phyloP scores from a whole-genome alignment of 2,797 vertebrate genomes.

The Dendrocincla fuliginosa region DNA sequence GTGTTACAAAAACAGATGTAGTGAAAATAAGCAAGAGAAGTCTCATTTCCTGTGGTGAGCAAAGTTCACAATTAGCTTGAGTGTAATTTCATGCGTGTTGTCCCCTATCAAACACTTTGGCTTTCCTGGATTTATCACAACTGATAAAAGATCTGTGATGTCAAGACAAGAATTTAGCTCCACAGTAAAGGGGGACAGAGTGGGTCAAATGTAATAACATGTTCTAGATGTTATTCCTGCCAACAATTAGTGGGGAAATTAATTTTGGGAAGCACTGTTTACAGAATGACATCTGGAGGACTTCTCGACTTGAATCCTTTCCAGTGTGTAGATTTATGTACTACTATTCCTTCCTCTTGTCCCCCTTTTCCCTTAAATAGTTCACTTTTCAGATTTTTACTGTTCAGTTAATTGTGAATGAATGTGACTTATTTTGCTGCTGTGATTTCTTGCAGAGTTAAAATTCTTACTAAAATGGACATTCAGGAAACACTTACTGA shows the following conservation, averaged over 20 bases:
- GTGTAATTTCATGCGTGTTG: slow-evolving; percentile 21
- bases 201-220: slow-evolving; percentile 47
- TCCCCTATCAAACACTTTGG: slow-evolving; percentile 40
- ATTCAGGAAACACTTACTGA: neutral
- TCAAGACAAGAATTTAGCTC: slow-evolving; percentile 49
- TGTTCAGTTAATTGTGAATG: slow-evolving; percentile 62
- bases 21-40: slow-evolving; percentile 64
- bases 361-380: slow-evolving; percentile 46
- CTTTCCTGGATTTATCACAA: slow-evolving; percentile 38
- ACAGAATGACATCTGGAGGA: slow-evolving; percentile 82
- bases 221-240: slow-evolving; percentile 61
- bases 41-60: slow-evolving; percentile 64
- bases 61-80: slow-evolving; percentile 58
- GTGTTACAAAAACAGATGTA: slow-evolving; percentile 74
- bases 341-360: slow-evolving; percentile 31
- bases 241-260: slow-evolving; percentile 76
- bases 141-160: slow-evolving; percentile 61
- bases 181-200: slow-evolving; percentile 24
- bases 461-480: neutral
- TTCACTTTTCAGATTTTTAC: slow-evolving; percentile 55
- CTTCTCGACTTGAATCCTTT: slow-evolving; percentile 76
- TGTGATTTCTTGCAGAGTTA: slow-evolving; percentile 26
- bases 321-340: slow-evolving; percentile 74
- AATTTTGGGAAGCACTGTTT: slow-evolving; percentile 78
- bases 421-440: slow-evolving; percentile 34